Evolutionary conservation across 2,113 vertebrate species (phyloP), one percentile per base, ranked within the genome.

Genomic region (Engystomops pustulosus): DNA sequence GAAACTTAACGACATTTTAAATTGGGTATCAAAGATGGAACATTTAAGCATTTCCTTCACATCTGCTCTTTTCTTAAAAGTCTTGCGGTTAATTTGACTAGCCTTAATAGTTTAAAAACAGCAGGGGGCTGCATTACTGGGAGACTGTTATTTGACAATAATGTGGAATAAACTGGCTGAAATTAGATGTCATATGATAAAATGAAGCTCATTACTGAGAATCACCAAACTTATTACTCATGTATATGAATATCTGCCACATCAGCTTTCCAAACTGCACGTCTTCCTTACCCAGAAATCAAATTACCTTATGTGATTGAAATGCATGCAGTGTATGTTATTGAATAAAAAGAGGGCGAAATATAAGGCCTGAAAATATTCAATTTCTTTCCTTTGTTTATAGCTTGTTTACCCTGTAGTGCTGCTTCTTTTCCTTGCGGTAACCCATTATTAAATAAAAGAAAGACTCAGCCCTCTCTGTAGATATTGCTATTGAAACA

Each of bases 111-210:
- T 75, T 75, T 83, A 75, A 72, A 47, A 41, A 47, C 81, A 83
- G 71, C 81, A 75, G 81, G 55, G 81, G 72, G 53, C 81, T 62
- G 55, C 41, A 72, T 83, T 75, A 75, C 70, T 65, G 53, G 51
- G 17, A 76, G 51, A 60, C 49, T 71, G 80, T 62, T 83, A 83
- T 75, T 83, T 83, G 71, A 75, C 81, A 83, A 83, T 83, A 83
- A 83, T 75, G 71, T 49, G 69, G 65, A 83, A 75, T 75, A 75
- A 83, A 83, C 70, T 83, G 69, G 51, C 70, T 83, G 55, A 83
- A 83, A 83, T 83, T 75, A 75, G 81, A 83, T 83, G 53, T 75
- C 53, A 62, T 65, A 83, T 83, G 81, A 83, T 62, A 75, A 83
- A 83, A 83, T 83, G 71, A 75, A 75, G 81, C 70, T 83, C 71